Conservation (phyloP, 2,888 invertebrate species). For the Limenitis camilla region DNA sequence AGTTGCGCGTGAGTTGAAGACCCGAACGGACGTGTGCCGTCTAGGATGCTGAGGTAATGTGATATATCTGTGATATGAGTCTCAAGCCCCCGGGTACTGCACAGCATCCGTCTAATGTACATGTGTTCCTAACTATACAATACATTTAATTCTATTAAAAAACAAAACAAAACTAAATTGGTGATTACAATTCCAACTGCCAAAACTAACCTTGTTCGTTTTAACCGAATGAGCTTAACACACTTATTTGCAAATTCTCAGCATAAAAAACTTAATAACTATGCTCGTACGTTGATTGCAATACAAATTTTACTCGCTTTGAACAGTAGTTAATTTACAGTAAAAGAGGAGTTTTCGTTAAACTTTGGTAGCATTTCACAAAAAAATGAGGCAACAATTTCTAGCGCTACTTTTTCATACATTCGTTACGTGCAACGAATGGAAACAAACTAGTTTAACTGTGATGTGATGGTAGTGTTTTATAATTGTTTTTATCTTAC, state of each 20-base stretch:
- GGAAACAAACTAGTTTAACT: not conserved
- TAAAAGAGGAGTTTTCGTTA: conserved; percentile 6
- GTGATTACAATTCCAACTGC: not conserved
- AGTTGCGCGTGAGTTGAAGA: too few relatives aligned
- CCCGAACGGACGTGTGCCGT: too few relatives aligned
- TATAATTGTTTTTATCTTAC: too few relatives aligned
- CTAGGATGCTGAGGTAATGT: too few relatives aligned
- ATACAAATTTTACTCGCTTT: conserved; percentile 14
- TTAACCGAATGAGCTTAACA: not conserved
- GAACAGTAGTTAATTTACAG: conserved; percentile 8
- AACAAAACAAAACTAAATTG: too few relatives aligned
- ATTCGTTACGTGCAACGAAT: not conserved
- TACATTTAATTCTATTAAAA: too few relatives aligned
- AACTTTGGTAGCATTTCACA: conserved; percentile 8
- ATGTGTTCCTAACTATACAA: too few relatives aligned
- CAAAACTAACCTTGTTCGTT: not conserved
- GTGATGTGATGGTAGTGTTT: not conserved
- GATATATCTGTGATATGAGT: too few relatives aligned
- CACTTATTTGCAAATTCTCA: conserved; percentile 6
- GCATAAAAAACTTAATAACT: conserved; percentile 9
- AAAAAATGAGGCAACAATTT: conserved; percentile 2
- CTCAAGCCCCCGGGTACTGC: too few relatives aligned
- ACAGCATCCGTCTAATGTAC: too few relatives aligned
- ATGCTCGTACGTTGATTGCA: conserved; percentile 11
- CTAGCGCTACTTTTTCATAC: not conserved